Evolutionary conservation across 2,888 invertebrate species (phyloP), one percentile per base, ranked within the genome.

Genomic region (Megamerina dolium): DNA sequence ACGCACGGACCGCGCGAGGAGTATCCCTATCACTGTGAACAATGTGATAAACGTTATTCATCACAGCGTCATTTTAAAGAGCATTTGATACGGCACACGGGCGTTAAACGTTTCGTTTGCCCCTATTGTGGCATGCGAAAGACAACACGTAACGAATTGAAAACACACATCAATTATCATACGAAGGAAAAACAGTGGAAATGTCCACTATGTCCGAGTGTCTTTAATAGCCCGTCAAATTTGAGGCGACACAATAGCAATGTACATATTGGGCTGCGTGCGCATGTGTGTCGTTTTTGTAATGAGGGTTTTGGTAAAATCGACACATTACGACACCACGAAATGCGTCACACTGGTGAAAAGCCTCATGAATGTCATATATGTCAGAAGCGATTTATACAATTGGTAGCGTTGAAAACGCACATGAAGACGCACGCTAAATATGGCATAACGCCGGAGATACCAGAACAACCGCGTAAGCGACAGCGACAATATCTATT

Each of bases 361-460:
- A 58, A 55, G 18, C 59, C 58, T 5, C 56, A 57, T 27, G 52
- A 43, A n/a, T n/a, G n/a, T n/a, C n/a, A n/a, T n/a, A n/a, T n/a
- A n/a, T n/a, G n/a, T n/a, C n/a, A n/a, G n/a, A 17, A 59, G 60
- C 16, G 40, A 40, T 62, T 62, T 37, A 59, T 59, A 10, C 62
- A 61, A 37, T 37, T 49, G 1, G 54, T 56, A 1, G 57, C 59
- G 4, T 23, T 59, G 16, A 48, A 53, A n/a, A 50, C 56, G 2
- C 62, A 62, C 30, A 48, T 58, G 43, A 58, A 56, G 46, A 56
- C 54, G 0, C 60, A 60, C 37, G 51, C 50, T 23, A 55, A 53
- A 45, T n/a, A n/a, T n/a, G n/a, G n/a, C n/a, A n/a, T n/a, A n/a
- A n/a, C n/a, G n/a, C n/a, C n/a, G n/a, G n/a, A n/a, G n/a, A n/a